phyloP scores from a whole-genome alignment of 2,113 vertebrate species.

The Serinus canaria region DNA sequence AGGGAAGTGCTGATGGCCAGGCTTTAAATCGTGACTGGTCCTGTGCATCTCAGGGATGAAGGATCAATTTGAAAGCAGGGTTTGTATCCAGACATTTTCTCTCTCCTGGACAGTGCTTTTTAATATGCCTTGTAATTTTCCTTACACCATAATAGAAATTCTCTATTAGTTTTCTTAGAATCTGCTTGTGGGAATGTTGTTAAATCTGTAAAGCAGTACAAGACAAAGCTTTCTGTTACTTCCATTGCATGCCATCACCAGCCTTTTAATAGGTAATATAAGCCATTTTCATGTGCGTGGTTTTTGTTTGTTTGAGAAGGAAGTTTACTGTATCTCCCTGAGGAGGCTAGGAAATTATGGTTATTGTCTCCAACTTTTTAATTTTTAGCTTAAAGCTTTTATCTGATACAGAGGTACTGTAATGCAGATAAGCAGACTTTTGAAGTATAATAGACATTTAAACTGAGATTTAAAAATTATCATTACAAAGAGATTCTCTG shows the following conservation, averaged over 20 bases:
- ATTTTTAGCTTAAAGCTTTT: not conserved
- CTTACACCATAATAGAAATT: not conserved
- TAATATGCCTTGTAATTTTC: not conserved
- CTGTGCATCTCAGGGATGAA: not conserved
- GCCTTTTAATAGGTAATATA: not conserved
- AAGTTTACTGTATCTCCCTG: not conserved
- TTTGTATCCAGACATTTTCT: not conserved
- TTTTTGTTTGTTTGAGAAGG: not conserved
- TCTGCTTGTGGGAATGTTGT: not conserved
- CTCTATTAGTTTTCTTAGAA: not conserved
- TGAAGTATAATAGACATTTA: not conserved
- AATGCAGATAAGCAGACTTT: not conserved
- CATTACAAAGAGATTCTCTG: not conserved
- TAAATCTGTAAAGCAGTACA: not conserved
- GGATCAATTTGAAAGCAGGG: not conserved
- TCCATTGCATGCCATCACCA: not conserved
- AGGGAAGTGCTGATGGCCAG: not conserved
- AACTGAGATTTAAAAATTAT: not conserved
- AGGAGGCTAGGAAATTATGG: not conserved
- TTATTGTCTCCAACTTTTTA: not conserved
- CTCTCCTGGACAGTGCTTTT: not conserved
- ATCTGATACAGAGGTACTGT: not conserved
- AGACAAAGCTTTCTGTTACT: not conserved
- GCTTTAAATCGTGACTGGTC: not conserved
- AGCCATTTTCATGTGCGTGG: not conserved